Base-by-base conservation (phyloP, 2,888 invertebrate species). In the Caenorhabditis angaria region DNA sequence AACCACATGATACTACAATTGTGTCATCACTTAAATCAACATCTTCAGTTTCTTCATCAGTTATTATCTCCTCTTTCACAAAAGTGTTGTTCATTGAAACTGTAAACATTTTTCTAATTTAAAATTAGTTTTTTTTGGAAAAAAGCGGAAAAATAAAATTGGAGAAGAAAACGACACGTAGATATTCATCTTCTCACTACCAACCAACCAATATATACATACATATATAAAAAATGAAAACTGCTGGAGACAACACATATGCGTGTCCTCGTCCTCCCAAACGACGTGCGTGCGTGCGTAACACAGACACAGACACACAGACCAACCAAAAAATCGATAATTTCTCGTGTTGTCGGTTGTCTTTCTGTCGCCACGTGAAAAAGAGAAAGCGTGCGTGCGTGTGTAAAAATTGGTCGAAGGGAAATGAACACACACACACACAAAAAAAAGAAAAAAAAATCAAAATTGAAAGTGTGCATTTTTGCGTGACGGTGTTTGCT, bases 1-100 rank as follows among this genome's bases (percentile, higher is more conserved):
- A 32, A 1, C 67, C 67, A 25, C 67, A 67, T 12, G 41, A 51
- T 2, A 67, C 14, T 61, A n/a, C n/a, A n/a, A n/a, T n/a, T n/a
- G n/a, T n/a, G n/a, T n/a, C n/a, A n/a, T n/a, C n/a, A n/a, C n/a
- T n/a, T n/a, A n/a, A n/a, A n/a, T n/a, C n/a, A n/a, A n/a, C n/a
- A n/a, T n/a, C n/a, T n/a, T n/a, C n/a, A n/a, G n/a, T n/a, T n/a
- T n/a, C n/a, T n/a, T n/a, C n/a, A n/a, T n/a, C n/a, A n/a, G n/a
- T n/a, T n/a, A n/a, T n/a, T n/a, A n/a, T n/a, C n/a, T n/a, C n/a
- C n/a, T n/a, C n/a, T n/a, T n/a, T n/a, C n/a, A n/a, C n/a, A n/a
- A n/a, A n/a, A n/a, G n/a, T n/a, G n/a, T n/a, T n/a, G n/a, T n/a
- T n/a, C n/a, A n/a, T n/a, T n/a, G n/a, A n/a, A n/a, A n/a, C n/a